phyloP scores from a whole-genome alignment of 2,797 vertebrate genomes.

The Denticeps clupeoides region DNA sequence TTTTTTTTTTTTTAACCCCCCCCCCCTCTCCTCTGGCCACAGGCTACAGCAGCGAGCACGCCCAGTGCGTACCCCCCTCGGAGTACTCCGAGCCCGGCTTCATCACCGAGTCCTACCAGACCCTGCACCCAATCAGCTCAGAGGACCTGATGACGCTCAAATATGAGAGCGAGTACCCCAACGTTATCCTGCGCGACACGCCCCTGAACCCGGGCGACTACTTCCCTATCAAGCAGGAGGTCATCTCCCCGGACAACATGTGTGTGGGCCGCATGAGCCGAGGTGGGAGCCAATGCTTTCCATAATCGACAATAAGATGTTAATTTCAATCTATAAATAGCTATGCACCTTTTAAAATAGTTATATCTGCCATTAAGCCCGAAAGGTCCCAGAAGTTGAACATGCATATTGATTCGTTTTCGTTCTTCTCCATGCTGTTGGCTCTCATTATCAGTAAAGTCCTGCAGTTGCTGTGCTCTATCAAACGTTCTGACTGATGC shows the following conservation, averaged over 20 bases:
- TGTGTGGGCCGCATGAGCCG: slow-evolving; percentile 91
- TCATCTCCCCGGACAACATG: slow-evolving; percentile 95
- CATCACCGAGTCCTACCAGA: slow-evolving; percentile 99
- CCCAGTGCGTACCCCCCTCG: slow-evolving; percentile 96
- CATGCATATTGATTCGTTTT: too few species aligned
- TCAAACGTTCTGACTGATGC: not conserved
- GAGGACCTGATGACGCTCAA: slow-evolving; percentile 96
- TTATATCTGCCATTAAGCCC: too few species aligned
- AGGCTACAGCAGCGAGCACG: slow-evolving; percentile 96
- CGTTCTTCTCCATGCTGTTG: too few species aligned
- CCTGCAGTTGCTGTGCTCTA: not conserved
- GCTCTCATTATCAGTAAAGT: too few species aligned
- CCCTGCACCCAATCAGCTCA: slow-evolving; percentile 94
- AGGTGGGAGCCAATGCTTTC: too few species aligned
- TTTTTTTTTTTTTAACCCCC: not conserved
- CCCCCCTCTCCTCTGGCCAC: slow-evolving; percentile 25
- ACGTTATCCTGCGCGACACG: slow-evolving; percentile 82
- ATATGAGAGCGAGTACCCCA: slow-evolving; percentile 87
- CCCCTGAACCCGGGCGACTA: slow-evolving; percentile 79
- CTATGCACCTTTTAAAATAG: too few species aligned
- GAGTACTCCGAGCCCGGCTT: slow-evolving; percentile 98
- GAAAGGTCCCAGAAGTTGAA: too few species aligned
- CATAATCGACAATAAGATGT: too few species aligned
- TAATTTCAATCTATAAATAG: too few species aligned
- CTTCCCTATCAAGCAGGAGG: slow-evolving; percentile 93